Percentiles rank a stretch among this genome's conserved stretches.
These are phyloP conservation scores for Reticulitermes speratus DNA, from an alignment of 1,140 invertebrate species.

Conservation along the genomic window DNA sequence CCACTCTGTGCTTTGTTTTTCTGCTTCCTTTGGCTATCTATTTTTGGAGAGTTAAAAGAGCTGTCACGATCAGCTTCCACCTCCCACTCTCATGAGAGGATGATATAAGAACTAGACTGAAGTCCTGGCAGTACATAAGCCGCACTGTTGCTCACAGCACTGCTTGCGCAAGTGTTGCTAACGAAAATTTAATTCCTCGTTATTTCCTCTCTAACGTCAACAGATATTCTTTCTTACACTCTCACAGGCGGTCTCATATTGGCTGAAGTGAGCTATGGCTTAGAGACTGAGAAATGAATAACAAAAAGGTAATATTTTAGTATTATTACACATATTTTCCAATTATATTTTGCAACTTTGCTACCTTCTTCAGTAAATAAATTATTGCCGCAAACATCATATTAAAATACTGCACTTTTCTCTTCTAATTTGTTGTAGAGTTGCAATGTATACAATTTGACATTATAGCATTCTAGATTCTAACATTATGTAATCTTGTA, in stretches of 20 bases:
- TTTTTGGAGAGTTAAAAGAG: neutral
- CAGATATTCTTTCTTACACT: neutral
- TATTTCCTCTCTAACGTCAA: neutral
- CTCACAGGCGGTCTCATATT: neutral
- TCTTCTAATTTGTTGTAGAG: no score
- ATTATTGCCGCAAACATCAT: no score
- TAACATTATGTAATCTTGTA: no score
- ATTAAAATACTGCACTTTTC: no score
- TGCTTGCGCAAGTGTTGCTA: neutral
- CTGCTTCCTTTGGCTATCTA: neutral
- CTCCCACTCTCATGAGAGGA: neutral
- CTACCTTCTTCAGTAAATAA: no score
- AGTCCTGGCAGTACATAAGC: neutral
- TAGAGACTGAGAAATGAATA: neutral
- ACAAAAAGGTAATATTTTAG: neutral
- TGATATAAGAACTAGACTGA: neutral
- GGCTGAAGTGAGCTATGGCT: neutral
- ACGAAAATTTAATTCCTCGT: neutral
- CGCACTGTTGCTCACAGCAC: no score
- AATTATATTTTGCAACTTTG: no score
- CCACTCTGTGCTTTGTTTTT: neutral
- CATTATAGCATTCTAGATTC: no score
- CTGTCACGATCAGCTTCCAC: conserved; percentile 13
- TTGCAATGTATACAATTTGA: no score
- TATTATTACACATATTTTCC: no score